These are phyloP conservation scores for Amiota minor DNA, from an alignment of 2,888 invertebrate genomes.

Conservation along the genomic window DNA sequence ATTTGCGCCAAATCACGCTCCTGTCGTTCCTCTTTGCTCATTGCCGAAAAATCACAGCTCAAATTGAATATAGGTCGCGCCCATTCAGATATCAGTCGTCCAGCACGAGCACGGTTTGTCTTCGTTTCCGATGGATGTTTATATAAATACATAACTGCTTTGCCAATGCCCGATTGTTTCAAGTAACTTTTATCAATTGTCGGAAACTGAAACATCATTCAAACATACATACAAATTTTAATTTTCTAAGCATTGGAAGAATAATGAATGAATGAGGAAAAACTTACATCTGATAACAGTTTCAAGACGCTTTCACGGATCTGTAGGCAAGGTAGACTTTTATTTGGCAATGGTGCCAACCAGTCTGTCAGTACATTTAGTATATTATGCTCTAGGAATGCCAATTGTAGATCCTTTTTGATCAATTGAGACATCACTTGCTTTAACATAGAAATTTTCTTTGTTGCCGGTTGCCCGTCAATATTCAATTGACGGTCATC, in stretches of 20 bases:
- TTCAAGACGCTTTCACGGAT: conserved; percentile 91
- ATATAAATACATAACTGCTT: conserved; percentile 99
- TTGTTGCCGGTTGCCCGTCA: conserved; percentile 88
- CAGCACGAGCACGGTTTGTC: conserved; percentile 90
- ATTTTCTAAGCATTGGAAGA: background rate
- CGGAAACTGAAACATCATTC: conserved; percentile 78
- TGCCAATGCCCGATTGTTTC: conserved; percentile 97
- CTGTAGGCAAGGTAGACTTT: conserved; percentile 94
- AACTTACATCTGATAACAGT: conserved; percentile 82
- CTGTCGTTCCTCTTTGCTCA: conserved; percentile 94
- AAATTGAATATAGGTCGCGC: conserved; percentile 98
- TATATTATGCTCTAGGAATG: conserved; percentile 96
- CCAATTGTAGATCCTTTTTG: conserved; percentile 94
- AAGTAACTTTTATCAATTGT: conserved; percentile 89
- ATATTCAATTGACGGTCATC: conserved; percentile 93
- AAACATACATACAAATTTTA: background rate
- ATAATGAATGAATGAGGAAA: background rate
- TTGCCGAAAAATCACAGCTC: conserved; percentile 91
- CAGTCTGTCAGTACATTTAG: conserved; percentile 94
- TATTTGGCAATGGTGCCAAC: conserved; percentile 98
- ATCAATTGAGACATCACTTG: conserved; percentile 92
- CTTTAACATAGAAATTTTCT: conserved; percentile 92
- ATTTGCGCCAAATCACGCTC: conserved; percentile 93
- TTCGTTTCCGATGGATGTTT: conserved; percentile 98
- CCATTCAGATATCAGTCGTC: conserved; percentile 97